phyloP scores from a whole-genome alignment of 2,113 vertebrate genomes.

The Calonectris borealis region DNA sequence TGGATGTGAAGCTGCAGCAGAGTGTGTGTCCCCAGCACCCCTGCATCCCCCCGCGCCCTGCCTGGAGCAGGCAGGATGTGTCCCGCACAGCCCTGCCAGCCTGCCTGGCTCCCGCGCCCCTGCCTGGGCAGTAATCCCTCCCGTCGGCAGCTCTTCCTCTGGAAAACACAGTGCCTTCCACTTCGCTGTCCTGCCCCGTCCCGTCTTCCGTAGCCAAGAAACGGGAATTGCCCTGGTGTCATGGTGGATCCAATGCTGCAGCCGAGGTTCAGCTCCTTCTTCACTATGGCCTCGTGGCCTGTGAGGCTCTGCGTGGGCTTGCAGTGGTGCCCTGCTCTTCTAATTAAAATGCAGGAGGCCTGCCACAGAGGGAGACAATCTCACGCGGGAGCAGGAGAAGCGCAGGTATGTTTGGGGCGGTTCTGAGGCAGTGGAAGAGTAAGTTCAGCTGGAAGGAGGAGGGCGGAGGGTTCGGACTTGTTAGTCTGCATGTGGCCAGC shows the following conservation, averaged over 20 bases:
- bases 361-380: not conserved
- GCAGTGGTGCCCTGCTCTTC: not conserved
- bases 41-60: rapidly evolving
- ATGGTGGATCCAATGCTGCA: not conserved
- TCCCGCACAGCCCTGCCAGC: not conserved
- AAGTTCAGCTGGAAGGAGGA: not conserved
- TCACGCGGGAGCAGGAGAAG: not conserved
- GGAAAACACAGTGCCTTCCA: too few species aligned
- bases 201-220: not conserved
- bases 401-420: not conserved
- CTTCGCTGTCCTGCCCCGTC: not conserved
- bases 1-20: not conserved
- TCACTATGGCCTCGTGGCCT: not conserved
- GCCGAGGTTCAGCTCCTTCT: rapidly evolving
- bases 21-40: not conserved
- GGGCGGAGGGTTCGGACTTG: not conserved
- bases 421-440: not conserved
- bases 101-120: not conserved
- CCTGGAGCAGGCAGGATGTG: not conserved
- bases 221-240: not conserved
- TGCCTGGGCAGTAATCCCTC: not conserved
- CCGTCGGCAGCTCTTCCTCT: not conserved
- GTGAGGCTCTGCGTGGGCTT: not conserved
- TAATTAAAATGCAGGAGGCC: not conserved
- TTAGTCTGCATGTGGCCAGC: not conserved